Base-by-base conservation (phyloP, 2,113 vertebrate species). In the Pelecanoides urinatrix region DNA sequence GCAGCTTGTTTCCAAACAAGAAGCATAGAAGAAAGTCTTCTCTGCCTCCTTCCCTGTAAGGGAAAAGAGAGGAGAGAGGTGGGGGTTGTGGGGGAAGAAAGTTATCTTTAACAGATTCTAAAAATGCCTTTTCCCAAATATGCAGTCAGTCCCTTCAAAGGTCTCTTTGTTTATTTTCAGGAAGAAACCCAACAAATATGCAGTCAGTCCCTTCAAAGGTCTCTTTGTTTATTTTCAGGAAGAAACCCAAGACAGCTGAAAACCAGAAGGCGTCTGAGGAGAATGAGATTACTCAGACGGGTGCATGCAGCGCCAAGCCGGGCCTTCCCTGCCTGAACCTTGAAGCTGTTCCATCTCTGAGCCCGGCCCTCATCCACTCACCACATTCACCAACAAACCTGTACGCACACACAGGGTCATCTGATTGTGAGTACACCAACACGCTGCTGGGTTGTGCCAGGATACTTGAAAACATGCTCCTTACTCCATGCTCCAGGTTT, bases 271-370 rank as follows among this genome's bases (percentile, higher is more conserved):
- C 98, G 98, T 99, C 98, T 99, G 98, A 99, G 98, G 98, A 99
- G 98, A 99, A 99, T 99, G 99, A 99, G 98, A 99, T 99, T 99
- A 98, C 98, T 98, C 98, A 99, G 98, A 98, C 98, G 98, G 97
- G 98, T 98, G 98, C 98, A 99, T 98, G 98, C 98, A 98, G 98
- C 97, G 98, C 99, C 98, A 98, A 98, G 97, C 98, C 97, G 49
- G 99, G 98, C 99, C 98, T 98, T 98, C 98, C 98, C 98, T 98
- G 98, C 98, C 98, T 99, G 98, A 99, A 99, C 98, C 98, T 98
- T 98, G 98, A 98, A 98, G 98, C 98, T 98, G 98, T 98, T 98
- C 98, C 81, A 92, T 96, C 98, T 98, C 98, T 98, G 98, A 98
- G 98, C 98, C 98, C 98, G 93, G 98, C 98, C 98, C 98, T 98